Conservation (phyloP, 2,888 invertebrate species). For the Ormyrus rosae region DNA sequence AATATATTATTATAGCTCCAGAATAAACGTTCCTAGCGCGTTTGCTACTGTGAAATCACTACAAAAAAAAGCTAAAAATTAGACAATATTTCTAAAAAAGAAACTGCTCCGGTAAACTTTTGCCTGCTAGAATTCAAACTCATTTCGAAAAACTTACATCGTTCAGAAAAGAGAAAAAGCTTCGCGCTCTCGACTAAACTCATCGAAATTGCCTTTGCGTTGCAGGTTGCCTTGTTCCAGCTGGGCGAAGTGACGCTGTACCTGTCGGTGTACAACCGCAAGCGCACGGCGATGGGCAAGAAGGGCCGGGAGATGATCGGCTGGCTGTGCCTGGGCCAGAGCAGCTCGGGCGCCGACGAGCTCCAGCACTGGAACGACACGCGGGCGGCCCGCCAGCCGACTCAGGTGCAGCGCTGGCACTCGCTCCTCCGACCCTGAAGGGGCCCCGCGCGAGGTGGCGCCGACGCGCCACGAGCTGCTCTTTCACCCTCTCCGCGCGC, state of each 20-base stretch:
- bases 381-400: slow-evolving; percentile 88
- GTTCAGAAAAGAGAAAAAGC: no score
- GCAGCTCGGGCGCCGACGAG: slow-evolving; percentile 94
- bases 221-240: slow-evolving; percentile 94
- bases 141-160: no score
- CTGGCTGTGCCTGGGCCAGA: slow-evolving; percentile 95
- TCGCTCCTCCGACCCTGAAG: slow-evolving; percentile 82
- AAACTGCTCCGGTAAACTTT: no score
- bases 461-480: neutral
- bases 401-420: slow-evolving; percentile 96
- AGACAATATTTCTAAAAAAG: no score
- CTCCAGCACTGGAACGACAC: slow-evolving; percentile 95
- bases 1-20: no score
- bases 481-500: no score
- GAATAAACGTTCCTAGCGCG: no score
- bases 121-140: no score
- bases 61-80: no score
- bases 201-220: neutral
- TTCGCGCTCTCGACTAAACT: no score
- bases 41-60: no score
- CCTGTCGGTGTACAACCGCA: slow-evolving; percentile 94
- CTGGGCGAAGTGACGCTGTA: slow-evolving; percentile 95
- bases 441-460: neutral
- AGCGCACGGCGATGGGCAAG: slow-evolving; percentile 92
- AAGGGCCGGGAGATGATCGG: slow-evolving; percentile 98